These are phyloP conservation scores for Orchesella flavescens DNA, from an alignment of 2,888 invertebrate genomes.

Conservation along the genomic window DNA sequence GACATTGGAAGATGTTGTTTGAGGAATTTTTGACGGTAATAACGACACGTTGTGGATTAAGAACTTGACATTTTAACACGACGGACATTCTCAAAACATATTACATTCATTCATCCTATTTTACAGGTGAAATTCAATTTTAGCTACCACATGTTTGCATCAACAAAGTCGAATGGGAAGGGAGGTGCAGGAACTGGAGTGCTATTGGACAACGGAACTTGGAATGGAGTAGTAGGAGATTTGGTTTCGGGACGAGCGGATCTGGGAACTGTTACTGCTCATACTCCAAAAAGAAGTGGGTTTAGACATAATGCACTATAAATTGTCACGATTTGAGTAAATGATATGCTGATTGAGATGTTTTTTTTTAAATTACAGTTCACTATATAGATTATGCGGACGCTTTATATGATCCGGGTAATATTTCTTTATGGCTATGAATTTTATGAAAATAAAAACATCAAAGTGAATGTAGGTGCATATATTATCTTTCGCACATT, in stretches of 20 bases:
- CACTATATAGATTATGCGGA: slow-evolving; percentile 16
- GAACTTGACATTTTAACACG: too few species aligned
- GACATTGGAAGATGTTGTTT: neutral
- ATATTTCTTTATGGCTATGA: neutral
- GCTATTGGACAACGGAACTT: slow-evolving; percentile 53
- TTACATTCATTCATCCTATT: too few species aligned
- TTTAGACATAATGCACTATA: neutral
- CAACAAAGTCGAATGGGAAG: slow-evolving; percentile 20
- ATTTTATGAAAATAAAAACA: too few species aligned
- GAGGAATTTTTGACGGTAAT: neutral
- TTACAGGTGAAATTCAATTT: slow-evolving; percentile 30
- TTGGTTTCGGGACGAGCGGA: slow-evolving; percentile 35
- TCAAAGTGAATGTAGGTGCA: too few species aligned
- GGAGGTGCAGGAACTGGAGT: slow-evolving; percentile 59
- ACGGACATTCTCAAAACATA: too few species aligned
- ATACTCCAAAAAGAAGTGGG: slow-evolving; percentile 44
- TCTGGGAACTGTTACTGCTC: slow-evolving; percentile 27
- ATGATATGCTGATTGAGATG: neutral
- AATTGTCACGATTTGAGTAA: too few species aligned
- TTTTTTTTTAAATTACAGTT: neutral
- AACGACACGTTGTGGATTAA: too few species aligned
- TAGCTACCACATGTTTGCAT: slow-evolving; percentile 49
- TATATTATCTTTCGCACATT: too few species aligned
- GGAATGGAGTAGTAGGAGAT: slow-evolving; percentile 50
- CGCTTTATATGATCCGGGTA: neutral